These are phyloP conservation scores for Chrysolina oricalcia DNA, from an alignment of 2,888 invertebrate species.

Conservation along the genomic window DNA sequence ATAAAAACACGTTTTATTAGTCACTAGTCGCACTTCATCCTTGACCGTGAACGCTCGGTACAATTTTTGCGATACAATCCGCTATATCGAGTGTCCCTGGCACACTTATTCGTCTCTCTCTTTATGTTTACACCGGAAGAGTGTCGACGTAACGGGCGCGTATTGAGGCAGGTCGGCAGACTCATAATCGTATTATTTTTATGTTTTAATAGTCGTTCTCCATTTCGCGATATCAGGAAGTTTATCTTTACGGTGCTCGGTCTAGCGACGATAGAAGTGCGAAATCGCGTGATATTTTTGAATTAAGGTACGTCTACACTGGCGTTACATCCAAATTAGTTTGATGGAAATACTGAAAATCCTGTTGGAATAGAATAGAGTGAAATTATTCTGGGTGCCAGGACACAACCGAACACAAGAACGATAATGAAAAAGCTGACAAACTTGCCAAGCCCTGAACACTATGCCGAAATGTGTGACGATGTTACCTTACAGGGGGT, in stretches of 20 bases:
- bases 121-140: constrained; percentile 17
- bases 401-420: too few relatives aligned
- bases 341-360: too few relatives aligned
- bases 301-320: too few relatives aligned
- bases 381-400: too few relatives aligned
- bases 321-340: too few relatives aligned
- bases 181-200: constrained; percentile 20
- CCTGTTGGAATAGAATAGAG: too few relatives aligned
- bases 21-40: constrained; percentile 1
- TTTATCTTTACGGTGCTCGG: constrained; percentile 10
- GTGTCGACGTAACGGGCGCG: neutral
- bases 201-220: neutral
- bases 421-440: too few relatives aligned
- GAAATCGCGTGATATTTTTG: neutral
- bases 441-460: too few relatives aligned
- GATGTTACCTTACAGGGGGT: too few relatives aligned
- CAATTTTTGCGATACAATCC: constrained; percentile 43
- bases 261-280: neutral
- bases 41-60: constrained; percentile 27
- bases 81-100: constrained; percentile 42
- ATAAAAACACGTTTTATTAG: constrained; percentile 22
- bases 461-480: too few relatives aligned
- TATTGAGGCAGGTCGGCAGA: constrained; percentile 18
- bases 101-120: constrained; percentile 27
- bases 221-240: constrained; percentile 6